Evolutionary conservation across 35 echinoderm and acorn worm species (phyloP).

Genomic region (Patiria miniata): DNA sequence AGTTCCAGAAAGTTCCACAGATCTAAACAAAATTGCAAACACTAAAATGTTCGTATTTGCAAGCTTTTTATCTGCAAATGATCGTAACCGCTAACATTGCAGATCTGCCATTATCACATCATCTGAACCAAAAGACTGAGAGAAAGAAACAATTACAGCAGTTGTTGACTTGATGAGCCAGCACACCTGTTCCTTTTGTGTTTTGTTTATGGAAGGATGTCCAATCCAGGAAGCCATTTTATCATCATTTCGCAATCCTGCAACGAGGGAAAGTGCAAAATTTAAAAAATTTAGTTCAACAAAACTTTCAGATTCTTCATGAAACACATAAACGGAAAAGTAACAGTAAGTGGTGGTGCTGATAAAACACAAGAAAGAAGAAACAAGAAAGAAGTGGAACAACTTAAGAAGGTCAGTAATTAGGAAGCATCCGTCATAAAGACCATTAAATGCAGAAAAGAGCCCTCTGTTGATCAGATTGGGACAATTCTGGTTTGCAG

Average conservation of each 20-base stretch:
- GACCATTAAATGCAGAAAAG: too few species aligned
- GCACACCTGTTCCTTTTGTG: not conserved
- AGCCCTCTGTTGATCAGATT: too few species aligned
- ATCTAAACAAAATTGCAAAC: not conserved
- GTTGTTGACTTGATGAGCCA: conserved; percentile 1
- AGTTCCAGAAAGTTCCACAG: too few species aligned
- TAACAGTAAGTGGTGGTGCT: not conserved
- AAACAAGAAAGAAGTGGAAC: not conserved
- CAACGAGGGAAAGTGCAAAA: not conserved
- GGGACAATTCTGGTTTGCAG: not conserved
- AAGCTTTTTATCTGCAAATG: too few species aligned
- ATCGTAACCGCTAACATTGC: too few species aligned
- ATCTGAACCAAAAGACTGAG: not conserved
- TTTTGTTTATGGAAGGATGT: not conserved
- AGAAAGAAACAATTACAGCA: not conserved
- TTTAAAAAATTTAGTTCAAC: not conserved
- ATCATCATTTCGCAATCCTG: conserved; percentile 16
- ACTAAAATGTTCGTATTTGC: too few species aligned
- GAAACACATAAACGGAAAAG: not conserved
- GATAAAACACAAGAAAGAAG: not conserved
- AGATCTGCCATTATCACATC: too few species aligned
- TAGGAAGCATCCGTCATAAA: not conserved
- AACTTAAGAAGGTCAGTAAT: not conserved
- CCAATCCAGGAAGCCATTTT: not conserved
- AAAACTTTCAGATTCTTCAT: not conserved